phyloP scores from a whole-genome alignment of 2,888 invertebrate species.

The Drosophila prostipennis region DNA sequence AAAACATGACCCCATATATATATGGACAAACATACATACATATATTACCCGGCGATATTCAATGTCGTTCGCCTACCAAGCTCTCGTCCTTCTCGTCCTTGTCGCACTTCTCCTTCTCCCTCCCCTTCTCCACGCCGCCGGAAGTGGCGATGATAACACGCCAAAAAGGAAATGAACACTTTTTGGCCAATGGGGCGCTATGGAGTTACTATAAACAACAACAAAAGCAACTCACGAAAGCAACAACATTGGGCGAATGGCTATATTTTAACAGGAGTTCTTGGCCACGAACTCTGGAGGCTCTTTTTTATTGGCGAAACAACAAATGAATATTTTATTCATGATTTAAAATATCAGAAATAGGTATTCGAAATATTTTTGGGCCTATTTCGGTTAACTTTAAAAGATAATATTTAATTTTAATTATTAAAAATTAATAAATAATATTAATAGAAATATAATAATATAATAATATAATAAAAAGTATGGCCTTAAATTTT shows the following conservation, averaged over 20 bases:
- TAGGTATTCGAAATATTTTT: no score
- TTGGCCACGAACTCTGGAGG: background rate
- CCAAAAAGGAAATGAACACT: conserved; percentile 79
- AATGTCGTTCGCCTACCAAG: conserved; percentile 46
- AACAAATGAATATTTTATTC: no score
- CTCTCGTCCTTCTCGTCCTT: conserved; percentile 40
- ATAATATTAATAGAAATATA: no score
- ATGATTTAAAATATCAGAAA: no score
- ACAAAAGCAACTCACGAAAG: conserved; percentile 10
- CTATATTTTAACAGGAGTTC: conserved; percentile 1
- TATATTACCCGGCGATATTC: conserved; percentile 21
- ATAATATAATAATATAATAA: no score
- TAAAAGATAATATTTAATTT: no score
- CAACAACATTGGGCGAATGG: conserved; percentile 5
- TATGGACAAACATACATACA: background rate
- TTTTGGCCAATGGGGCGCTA: conserved; percentile 62
- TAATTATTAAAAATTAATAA: no score
- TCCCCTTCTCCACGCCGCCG: conserved; percentile 18
- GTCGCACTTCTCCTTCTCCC: background rate
- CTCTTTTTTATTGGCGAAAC: background rate
- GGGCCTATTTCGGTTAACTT: no score
- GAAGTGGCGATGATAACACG: conserved; percentile 79
- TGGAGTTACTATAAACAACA: conserved; percentile 52
- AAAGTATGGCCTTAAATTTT: no score
- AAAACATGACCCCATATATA: background rate